phyloP scores from a whole-genome alignment of 2,888 invertebrate species.

The Tubiluchus corallicola region DNA sequence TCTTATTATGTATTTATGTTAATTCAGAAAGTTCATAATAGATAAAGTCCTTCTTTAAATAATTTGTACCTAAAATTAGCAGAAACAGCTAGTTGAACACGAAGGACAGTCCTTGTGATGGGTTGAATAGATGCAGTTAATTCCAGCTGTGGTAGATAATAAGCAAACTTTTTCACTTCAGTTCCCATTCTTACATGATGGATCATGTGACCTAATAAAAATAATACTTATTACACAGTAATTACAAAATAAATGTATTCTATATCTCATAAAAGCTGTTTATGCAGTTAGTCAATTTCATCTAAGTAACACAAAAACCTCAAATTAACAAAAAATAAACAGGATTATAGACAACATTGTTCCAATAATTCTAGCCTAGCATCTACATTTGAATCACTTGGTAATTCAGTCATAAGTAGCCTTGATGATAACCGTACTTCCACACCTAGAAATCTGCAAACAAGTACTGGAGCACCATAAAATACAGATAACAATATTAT shows the following conservation, averaged over 20 bases:
- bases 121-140: slow-evolving; percentile 74
- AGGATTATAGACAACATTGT: neutral
- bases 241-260: too few species aligned
- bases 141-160: slow-evolving; percentile 63
- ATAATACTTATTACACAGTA: too few species aligned
- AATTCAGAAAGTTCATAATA: too few species aligned
- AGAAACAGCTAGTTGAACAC: slow-evolving; percentile 56
- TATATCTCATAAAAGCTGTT: too few species aligned
- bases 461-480: slow-evolving; percentile 7
- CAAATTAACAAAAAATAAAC: neutral
- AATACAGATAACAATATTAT: slow-evolving; percentile 4
- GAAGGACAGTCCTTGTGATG: slow-evolving; percentile 74
- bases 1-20: too few species aligned
- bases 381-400: too few species aligned
- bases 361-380: too few species aligned
- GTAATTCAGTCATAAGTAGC: neutral
- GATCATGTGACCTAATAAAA: slow-evolving; percentile 41
- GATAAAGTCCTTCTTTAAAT: too few species aligned
- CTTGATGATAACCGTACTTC: neutral
- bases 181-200: slow-evolving; percentile 55
- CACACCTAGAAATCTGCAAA: neutral
- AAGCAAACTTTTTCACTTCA: slow-evolving; percentile 58
- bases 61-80: slow-evolving; percentile 21
- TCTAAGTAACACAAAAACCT: slow-evolving; percentile 11
- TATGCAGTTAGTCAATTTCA: too few species aligned